Evolutionary conservation across 1,140 invertebrate species (phyloP).

Genomic region (Antheraea pernyi): DNA sequence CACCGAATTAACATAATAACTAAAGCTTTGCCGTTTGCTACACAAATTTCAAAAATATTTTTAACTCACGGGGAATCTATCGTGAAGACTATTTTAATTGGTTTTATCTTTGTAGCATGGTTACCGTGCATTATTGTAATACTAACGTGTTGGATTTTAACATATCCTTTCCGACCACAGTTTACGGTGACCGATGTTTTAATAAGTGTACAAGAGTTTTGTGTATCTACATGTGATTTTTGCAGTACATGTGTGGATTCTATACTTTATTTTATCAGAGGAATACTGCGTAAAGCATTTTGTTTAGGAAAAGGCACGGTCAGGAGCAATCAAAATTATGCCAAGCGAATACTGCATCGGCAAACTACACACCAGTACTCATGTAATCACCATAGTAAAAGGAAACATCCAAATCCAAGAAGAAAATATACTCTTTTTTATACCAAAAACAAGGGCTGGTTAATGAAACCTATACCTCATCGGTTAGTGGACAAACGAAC

Average conservation of each 20-base stretch:
- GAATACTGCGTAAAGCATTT: background rate
- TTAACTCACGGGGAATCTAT: background rate
- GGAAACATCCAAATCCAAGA: constrained; percentile 25
- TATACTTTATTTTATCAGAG: background rate
- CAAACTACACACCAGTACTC: background rate
- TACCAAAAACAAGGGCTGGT: constrained; percentile 25
- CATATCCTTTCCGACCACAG: constrained; percentile 30
- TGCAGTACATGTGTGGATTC: background rate
- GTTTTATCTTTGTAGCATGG: constrained; percentile 25
- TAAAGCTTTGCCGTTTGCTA: background rate
- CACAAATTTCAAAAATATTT: background rate
- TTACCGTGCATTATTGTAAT: constrained; percentile 32
- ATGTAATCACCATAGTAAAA: background rate
- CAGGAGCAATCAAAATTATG: background rate
- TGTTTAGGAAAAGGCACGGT: background rate
- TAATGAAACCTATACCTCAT: constrained; percentile 28
- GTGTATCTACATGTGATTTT: background rate
- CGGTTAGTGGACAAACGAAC: background rate
- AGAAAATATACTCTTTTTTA: constrained; percentile 32
- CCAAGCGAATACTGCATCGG: background rate
- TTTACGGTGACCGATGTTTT: constrained; percentile 8
- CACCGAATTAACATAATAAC: background rate
- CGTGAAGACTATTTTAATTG: constrained; percentile 25
- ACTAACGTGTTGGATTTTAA: constrained; percentile 23
- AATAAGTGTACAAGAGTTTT: background rate